Conservation (phyloP, 2,797 vertebrate species). For the Poeciliopsis turneri region DNA sequence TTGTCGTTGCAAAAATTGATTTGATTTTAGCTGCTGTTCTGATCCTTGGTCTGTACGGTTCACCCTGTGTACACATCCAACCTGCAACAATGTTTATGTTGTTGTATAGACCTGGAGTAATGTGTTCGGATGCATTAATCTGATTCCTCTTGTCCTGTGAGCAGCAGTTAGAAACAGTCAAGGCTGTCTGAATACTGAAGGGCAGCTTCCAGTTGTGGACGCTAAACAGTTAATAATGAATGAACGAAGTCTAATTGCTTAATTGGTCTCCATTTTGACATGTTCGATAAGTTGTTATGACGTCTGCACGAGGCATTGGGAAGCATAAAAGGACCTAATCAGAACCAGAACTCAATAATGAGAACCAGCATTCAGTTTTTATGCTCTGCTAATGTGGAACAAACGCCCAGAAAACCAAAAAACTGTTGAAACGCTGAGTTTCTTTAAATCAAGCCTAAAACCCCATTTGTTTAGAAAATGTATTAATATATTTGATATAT, state of each 20-base stretch:
- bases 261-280: constrained; percentile 74
- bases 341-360: too few species aligned
- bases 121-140: constrained; percentile 39
- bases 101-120: constrained; percentile 24
- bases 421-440: too few species aligned
- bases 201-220: constrained; percentile 53
- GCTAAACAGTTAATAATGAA: constrained; percentile 77
- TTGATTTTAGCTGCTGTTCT: background rate
- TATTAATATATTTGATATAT: too few species aligned
- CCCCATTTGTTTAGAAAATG: too few species aligned
- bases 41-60: constrained; percentile 16
- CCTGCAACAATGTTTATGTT: constrained; percentile 31
- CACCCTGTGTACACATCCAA: constrained; percentile 13
- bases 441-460: too few species aligned
- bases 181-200: constrained; percentile 76
- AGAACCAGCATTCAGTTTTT: too few species aligned
- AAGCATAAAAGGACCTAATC: constrained; percentile 38
- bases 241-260: constrained; percentile 77
- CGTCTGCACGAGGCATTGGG: constrained; percentile 39
- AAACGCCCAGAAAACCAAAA: too few species aligned
- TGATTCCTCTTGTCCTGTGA: constrained; percentile 53
- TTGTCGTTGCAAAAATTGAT: constrained; percentile 9
- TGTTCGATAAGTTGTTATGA: constrained; percentile 62
- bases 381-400: too few species aligned
- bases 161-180: constrained; percentile 59